Percentiles rank a stretch among this genome's conserved stretches.
Conservation (phyloP, 2,113 vertebrate genomes). For the Columba livia region DNA sequence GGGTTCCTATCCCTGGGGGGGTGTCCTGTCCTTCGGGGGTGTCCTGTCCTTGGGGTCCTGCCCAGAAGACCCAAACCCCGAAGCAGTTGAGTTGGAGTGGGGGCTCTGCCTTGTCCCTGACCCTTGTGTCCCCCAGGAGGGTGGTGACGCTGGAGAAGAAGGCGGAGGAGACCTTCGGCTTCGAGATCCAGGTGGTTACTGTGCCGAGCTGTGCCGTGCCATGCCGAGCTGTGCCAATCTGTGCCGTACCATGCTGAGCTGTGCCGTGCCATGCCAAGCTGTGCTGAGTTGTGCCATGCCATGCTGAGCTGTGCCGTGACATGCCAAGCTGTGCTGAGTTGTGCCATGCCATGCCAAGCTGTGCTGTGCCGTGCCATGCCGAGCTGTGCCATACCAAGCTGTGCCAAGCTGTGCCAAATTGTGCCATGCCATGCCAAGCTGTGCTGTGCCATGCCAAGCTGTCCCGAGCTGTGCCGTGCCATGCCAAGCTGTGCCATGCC, state of each 20-base stretch:
- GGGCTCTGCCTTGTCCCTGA: neutral
- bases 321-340: neutral
- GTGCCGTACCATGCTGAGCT: neutral
- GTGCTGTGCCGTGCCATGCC: too few relatives aligned
- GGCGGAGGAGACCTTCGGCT: constrained; percentile 89
- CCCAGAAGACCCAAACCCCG: neutral
- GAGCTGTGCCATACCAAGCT: neutral
- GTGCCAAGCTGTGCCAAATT: fast-evolving
- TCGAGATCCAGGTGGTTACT: constrained; percentile 91
- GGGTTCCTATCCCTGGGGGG: neutral
- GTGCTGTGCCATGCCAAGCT: fast-evolving
- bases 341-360: too few relatives aligned
- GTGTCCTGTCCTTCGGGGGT: neutral
- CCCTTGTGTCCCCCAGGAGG: too few relatives aligned
- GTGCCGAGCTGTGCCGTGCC: neutral
- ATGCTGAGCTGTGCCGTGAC: neutral
- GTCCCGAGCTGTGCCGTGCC: fast-evolving
- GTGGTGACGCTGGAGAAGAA: constrained; percentile 87
- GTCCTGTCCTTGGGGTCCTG: neutral
- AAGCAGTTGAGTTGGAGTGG: fast-evolving
- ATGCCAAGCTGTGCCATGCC: neutral
- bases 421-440: neutral
- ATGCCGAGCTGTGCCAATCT: neutral
- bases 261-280: too few relatives aligned
- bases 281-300: too few relatives aligned